phyloP scores from a whole-genome alignment of 2,797 vertebrate genomes.

The Pagetopsis macropterus region DNA sequence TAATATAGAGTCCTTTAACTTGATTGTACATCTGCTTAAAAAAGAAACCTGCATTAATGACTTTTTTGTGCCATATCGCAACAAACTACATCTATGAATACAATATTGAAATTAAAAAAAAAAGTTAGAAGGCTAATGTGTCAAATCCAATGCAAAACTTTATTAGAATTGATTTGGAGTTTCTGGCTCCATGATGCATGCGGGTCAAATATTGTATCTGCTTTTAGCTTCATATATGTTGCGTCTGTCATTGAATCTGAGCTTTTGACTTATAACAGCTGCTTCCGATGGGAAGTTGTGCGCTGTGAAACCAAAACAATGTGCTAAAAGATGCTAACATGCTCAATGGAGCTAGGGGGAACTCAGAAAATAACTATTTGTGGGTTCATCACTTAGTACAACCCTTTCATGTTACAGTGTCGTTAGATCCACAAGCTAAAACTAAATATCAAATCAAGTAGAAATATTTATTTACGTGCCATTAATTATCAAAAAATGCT shows the following conservation, averaged over 20 bases:
- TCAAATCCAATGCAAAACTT: neutral
- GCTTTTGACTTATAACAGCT: neutral
- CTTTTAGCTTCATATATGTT: slow-evolving; percentile 2
- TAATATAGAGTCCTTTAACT: neutral
- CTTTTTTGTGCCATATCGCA: neutral
- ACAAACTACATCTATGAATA: neutral
- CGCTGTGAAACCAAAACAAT: neutral
- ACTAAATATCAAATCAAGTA: neutral
- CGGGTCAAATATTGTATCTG: neutral
- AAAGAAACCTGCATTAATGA: neutral
- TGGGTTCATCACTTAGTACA: neutral
- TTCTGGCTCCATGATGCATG: neutral
- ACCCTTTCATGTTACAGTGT: neutral
- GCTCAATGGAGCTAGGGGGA: neutral
- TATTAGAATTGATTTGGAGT: neutral
- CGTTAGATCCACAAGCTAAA: neutral
- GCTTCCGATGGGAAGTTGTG: neutral
- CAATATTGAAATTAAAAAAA: neutral
- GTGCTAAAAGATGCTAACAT: neutral
- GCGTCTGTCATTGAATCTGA: neutral
- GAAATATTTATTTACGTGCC: too few species aligned
- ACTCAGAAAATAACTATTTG: neutral
- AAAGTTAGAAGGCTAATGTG: neutral
- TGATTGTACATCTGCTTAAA: neutral
- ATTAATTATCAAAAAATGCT: neutral